Percentiles rank a stretch among this genome's conserved stretches.
These are phyloP conservation scores for Corythoichthys haematopterus DNA, from an alignment of 2,113 vertebrate genomes.

Conservation along the genomic window DNA sequence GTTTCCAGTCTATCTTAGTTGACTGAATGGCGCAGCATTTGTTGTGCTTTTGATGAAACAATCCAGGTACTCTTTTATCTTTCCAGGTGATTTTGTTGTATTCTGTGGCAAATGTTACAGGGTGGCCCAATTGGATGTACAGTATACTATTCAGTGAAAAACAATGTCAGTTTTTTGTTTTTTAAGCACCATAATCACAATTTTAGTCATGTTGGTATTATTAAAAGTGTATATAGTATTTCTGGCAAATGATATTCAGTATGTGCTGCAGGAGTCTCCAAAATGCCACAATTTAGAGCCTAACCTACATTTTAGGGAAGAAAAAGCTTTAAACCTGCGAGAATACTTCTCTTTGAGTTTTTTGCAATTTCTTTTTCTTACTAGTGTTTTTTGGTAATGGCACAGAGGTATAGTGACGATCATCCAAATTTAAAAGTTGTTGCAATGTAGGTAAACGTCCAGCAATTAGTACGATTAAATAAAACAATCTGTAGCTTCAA, in stretches of 20 bases:
- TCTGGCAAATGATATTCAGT: background rate
- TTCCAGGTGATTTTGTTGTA: constrained; percentile 74
- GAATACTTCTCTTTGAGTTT: background rate
- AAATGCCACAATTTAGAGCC: background rate
- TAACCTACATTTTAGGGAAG: background rate
- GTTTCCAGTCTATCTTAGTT: background rate
- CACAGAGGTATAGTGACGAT: too few species aligned
- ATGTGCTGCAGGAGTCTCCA: background rate
- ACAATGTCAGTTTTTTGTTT: constrained; percentile 38
- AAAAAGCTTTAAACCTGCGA: background rate
- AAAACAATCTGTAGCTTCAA: too few species aligned
- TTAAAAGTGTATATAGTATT: constrained; percentile 49
- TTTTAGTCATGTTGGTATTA: constrained; percentile 37
- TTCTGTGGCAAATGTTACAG: constrained; percentile 74
- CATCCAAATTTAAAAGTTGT: too few species aligned
- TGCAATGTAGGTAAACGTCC: too few species aligned
- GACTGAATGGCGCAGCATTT: constrained; percentile 42
- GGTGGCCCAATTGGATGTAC: constrained; percentile 62
- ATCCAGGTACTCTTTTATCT: constrained; percentile 74
- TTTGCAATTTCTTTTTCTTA: too few species aligned
- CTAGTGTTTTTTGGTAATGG: too few species aligned
- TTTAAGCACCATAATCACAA: constrained; percentile 48
- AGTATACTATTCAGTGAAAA: constrained; percentile 20
- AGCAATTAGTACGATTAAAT: too few species aligned
- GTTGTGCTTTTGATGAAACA: constrained; percentile 57